phyloP scores from a whole-genome alignment of 2,797 vertebrate species.

The Adelosebastes latens region DNA sequence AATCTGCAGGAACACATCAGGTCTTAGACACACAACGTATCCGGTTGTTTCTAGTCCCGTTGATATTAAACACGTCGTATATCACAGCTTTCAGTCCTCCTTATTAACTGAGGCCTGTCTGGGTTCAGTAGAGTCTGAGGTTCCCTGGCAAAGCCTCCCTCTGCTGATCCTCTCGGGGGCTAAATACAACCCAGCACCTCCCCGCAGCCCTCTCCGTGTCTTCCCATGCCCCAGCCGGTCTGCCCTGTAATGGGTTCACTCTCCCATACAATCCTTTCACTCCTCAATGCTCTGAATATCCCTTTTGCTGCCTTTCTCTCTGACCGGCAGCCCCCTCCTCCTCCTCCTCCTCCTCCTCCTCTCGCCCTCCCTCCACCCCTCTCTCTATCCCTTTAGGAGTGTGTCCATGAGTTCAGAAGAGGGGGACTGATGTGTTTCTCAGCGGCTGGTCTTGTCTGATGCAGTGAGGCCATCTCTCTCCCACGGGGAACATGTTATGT shows the following conservation, averaged over 20 bases:
- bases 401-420: conserved; percentile 79
- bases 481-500: conserved; percentile 83
- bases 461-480: conserved; percentile 77
- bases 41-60: not conserved
- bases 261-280: conserved; percentile 79
- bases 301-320: conserved; percentile 69
- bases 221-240: conserved; percentile 74
- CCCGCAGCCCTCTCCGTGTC: conserved; percentile 56
- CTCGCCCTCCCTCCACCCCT: conserved; percentile 49
- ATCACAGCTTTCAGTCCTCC: conserved; percentile 5
- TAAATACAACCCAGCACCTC: conserved; percentile 60
- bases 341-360: conserved; percentile 14
- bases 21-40: not conserved
- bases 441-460: conserved; percentile 87
- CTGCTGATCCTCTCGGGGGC: conserved; percentile 53
- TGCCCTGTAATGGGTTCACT: conserved; percentile 75
- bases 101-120: conserved; percentile 36
- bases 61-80: not conserved
- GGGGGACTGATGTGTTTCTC: conserved; percentile 83
- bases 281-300: conserved; percentile 82
- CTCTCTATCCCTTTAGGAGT: conserved; percentile 82
- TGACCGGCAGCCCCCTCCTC: conserved; percentile 41
- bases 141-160: conserved; percentile 52
- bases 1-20: not conserved
- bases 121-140: conserved; percentile 48